Evolutionary conservation across 2,113 vertebrate genomes (phyloP), one percentile per base, ranked within the genome.

Genomic region (Gallinago paraguaiae): DNA sequence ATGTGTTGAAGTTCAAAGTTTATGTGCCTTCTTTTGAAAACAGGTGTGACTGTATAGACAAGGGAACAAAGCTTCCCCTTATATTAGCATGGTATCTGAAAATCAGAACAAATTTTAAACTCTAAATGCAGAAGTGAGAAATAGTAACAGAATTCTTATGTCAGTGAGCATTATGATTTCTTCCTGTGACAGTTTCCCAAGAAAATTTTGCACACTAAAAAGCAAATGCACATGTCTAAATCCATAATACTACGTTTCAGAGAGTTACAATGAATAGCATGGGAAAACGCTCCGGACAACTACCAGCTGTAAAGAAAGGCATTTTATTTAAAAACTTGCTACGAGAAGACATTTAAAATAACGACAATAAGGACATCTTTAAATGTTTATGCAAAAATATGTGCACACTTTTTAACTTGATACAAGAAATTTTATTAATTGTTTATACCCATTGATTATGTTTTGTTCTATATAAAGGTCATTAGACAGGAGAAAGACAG

Each of bases 91-190:
- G 23, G 9, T 64, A 51, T 20, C 75, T 90, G 11, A 81, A 81
- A 84, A 93, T 71, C 33, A 0, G 10, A 60, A 81, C 41, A 53
- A 56, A 61, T 41, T 12, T 94, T 80, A 67, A 93, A 96, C 77
- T 96, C 61, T 28, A 89, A 88, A 65, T 43, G 95, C 30, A 90
- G 57, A 91, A 93, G 28, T 71, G 50, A 96, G 92, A 95, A 93
- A 96, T 39, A 95, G 71, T 54, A 82, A 93, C 78, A 93, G 35
- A 81, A 89, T 89, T 84, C 67, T 96, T 30, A 65, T 79, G 75
- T 63, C 92, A 86, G 33, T 51, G 37, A 93, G 95, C 59, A 76
- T 71, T 57, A 59, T 22, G 31, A 95, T 94, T 93, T 90, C 84
- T 63, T 87, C 60, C 51, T 46, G 37, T 86, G 68, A 88, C 22